phyloP scores from a whole-genome alignment of 92 coral and sea anemone species.

The Parazoanthus atlanticus region DNA sequence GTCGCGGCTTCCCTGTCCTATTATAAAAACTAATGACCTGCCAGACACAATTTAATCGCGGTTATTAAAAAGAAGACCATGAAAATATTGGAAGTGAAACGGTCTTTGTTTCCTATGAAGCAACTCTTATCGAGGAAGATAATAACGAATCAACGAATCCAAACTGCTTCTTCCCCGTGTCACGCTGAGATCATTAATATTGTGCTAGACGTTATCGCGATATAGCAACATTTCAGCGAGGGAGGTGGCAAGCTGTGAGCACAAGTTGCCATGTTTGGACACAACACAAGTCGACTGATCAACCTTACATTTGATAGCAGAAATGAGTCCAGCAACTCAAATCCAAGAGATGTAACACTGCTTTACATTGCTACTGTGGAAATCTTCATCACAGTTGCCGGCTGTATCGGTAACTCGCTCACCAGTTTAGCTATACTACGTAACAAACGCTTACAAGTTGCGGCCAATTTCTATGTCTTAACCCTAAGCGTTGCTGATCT shows the following conservation, averaged over 20 bases:
- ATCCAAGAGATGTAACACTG: neutral
- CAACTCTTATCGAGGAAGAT: neutral
- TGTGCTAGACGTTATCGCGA: neutral
- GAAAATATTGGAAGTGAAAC: neutral
- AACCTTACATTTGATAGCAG: neutral
- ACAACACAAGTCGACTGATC: conserved; percentile 4
- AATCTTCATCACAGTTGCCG: conserved; percentile 47
- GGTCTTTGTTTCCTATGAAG: neutral
- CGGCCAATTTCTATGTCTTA: conserved; percentile 60
- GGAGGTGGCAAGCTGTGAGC: neutral
- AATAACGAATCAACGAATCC: neutral
- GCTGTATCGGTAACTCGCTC: conserved; percentile 55
- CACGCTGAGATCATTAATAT: neutral
- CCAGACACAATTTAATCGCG: neutral
- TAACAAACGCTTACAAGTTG: conserved; percentile 55
- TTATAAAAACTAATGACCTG: neutral
- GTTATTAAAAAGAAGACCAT: neutral
- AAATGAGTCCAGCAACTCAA: neutral
- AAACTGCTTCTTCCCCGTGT: neutral
- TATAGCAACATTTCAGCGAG: neutral
- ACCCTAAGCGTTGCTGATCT: conserved; percentile 58
- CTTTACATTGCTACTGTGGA: conserved; percentile 44
- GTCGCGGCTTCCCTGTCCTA: neutral
- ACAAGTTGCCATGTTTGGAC: neutral
- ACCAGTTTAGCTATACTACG: conserved; percentile 58